Evolutionary conservation across 2,113 vertebrate genomes (phyloP).

Genomic region (Tamias sibiricus): DNA sequence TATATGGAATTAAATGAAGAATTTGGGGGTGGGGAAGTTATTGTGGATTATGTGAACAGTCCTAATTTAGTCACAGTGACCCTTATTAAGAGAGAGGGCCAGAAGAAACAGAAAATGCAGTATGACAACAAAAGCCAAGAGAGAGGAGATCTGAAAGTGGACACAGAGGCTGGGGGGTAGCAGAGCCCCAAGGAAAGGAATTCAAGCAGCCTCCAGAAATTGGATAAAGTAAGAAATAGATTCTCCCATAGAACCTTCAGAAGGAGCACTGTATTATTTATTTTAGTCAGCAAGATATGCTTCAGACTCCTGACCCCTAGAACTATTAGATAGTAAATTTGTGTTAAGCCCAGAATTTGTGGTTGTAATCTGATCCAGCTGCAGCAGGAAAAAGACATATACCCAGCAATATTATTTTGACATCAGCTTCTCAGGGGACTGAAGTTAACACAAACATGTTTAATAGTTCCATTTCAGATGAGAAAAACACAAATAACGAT

Average conservation of each 20-base stretch:
- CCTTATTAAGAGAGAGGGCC: not conserved
- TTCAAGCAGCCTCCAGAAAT: no score
- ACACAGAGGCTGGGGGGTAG: not conserved
- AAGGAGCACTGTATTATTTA: not conserved
- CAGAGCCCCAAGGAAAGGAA: not conserved
- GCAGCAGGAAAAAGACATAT: not conserved
- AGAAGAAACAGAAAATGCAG: not conserved
- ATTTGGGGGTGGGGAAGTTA: not conserved
- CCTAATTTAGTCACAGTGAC: not conserved
- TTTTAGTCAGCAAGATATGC: not conserved
- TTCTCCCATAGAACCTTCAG: not conserved
- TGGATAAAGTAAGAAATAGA: not conserved
- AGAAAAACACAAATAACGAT: not conserved
- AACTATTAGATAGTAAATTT: not conserved
- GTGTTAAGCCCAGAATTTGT: not conserved
- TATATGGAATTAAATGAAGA: not conserved
- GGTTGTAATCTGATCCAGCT: not conserved
- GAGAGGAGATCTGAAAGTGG: fast-evolving
- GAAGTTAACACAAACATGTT: not conserved
- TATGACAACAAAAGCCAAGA: no score
- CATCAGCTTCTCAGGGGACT: not conserved
- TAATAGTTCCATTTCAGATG: not conserved
- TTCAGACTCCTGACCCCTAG: not conserved
- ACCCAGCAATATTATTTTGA: not conserved
- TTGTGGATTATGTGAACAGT: not conserved